Conservation (phyloP, 2,797 vertebrate genomes). For the Ceryle rudis region DNA sequence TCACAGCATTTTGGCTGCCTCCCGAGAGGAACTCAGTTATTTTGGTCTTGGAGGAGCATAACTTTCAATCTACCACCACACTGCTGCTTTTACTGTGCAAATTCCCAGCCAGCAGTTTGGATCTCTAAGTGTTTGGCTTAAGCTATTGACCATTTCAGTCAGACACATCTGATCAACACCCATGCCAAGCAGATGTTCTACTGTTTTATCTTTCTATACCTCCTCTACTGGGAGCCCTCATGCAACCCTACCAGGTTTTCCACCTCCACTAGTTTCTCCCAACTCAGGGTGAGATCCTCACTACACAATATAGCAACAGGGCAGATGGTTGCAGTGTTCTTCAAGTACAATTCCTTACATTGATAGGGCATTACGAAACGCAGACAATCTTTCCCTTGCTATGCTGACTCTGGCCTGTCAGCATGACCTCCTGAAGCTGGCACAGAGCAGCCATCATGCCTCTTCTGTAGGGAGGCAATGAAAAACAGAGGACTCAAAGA, state of each 20-base stretch:
- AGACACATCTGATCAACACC: not conserved
- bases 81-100: not conserved
- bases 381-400: not conserved
- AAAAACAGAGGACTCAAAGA: not conserved
- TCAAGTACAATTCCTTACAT: not conserved
- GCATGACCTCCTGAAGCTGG: not conserved
- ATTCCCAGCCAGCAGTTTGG: not conserved
- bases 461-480: not conserved
- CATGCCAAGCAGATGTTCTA: not conserved
- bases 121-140: fast-evolving
- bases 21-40: not conserved
- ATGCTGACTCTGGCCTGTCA: not conserved
- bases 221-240: not conserved
- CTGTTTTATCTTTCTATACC: not conserved
- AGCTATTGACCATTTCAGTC: not conserved
- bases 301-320: not conserved
- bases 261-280: not conserved
- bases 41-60: not conserved
- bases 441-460: not conserved
- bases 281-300: not conserved
- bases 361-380: not conserved
- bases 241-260: not conserved
- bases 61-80: not conserved
- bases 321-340: fast-evolving
- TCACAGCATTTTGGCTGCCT: not conserved